A percentile compares a stretch with the other conserved stretches of the same genome.
Evolutionary conservation across 2,797 vertebrate genomes (phyloP).

Genomic region (Chaetodon trifasciatus): DNA sequence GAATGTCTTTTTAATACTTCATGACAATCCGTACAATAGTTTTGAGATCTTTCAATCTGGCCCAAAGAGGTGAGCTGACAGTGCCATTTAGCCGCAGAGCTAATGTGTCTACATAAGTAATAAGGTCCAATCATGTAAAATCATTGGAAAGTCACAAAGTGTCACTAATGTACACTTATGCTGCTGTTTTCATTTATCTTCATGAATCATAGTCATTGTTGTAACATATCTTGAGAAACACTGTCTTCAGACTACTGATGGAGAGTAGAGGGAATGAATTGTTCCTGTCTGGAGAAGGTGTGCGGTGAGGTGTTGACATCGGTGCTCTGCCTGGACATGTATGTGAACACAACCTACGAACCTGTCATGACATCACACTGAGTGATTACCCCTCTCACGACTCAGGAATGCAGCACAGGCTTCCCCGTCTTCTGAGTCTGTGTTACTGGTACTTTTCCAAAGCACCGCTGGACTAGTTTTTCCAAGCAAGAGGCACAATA

Average conservation of each 20-base stretch:
- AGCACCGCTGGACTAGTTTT: slow-evolving; percentile 48
- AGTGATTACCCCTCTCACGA: slow-evolving; percentile 56
- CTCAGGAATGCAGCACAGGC: slow-evolving; percentile 71
- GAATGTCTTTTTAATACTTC: not conserved
- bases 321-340: slow-evolving; percentile 64
- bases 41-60: not conserved
- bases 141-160: not conserved
- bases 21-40: not conserved
- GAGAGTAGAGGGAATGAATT: slow-evolving; percentile 41
- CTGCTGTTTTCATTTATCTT: not conserved
- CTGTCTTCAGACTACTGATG: slow-evolving; percentile 13
- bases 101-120: no score
- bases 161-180: not conserved
- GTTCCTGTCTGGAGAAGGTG: slow-evolving; percentile 55
- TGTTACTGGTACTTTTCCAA: slow-evolving; percentile 72
- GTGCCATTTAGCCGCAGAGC: not conserved
- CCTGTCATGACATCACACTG: slow-evolving; percentile 71
- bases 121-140: not conserved
- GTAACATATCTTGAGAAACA: slow-evolving; percentile 43
- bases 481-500: slow-evolving; percentile 32
- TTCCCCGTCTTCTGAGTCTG: slow-evolving; percentile 43
- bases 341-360: slow-evolving; percentile 57
- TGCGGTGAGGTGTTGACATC: slow-evolving; percentile 60
- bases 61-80: not conserved
- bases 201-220: not conserved